These are phyloP conservation scores for Scolopax mira DNA, from an alignment of 2,113 vertebrate genomes.

Conservation along the genomic window DNA sequence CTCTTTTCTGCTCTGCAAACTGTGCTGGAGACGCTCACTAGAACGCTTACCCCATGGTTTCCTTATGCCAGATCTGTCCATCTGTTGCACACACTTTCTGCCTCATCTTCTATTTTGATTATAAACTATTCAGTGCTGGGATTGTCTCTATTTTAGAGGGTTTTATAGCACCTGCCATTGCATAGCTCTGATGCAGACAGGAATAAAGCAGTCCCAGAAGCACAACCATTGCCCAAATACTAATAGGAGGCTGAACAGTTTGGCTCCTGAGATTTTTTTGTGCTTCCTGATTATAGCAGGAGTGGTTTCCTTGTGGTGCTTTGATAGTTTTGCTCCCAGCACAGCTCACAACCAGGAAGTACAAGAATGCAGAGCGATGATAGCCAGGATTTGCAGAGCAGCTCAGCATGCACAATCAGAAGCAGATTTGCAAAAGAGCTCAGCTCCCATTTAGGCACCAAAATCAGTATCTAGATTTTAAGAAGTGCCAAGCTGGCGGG, in stretches of 20 bases:
- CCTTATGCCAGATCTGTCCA: constrained; percentile 29
- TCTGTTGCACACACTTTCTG: constrained; percentile 54
- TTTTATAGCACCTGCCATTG: neutral
- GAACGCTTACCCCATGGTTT: constrained; percentile 26
- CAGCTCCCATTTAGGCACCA: constrained; percentile 43
- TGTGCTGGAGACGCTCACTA: constrained; percentile 30
- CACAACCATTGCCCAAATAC: neutral
- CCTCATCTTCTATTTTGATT: constrained; percentile 39
- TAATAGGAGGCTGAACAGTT: constrained; percentile 4
- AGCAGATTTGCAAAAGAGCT: constrained; percentile 45
- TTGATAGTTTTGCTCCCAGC: constrained; percentile 63
- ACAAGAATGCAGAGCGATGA: constrained; percentile 35
- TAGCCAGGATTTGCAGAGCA: constrained; percentile 59
- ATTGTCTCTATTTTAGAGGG: neutral
- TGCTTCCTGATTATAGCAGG: constrained; percentile 60
- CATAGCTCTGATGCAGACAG: neutral
- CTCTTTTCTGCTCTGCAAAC: constrained; percentile 57
- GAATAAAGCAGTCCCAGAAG: constrained; percentile 6
- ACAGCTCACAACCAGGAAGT: constrained; percentile 58
- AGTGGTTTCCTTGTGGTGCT: constrained; percentile 61
- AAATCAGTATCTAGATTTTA: constrained; percentile 4
- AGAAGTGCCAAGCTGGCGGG: neutral
- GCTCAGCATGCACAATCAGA: constrained; percentile 7
- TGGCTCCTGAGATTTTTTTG: constrained; percentile 48
- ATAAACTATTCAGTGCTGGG: constrained; percentile 24